Conservation (phyloP, 2,888 invertebrate genomes). For the Cephalotes varians region DNA sequence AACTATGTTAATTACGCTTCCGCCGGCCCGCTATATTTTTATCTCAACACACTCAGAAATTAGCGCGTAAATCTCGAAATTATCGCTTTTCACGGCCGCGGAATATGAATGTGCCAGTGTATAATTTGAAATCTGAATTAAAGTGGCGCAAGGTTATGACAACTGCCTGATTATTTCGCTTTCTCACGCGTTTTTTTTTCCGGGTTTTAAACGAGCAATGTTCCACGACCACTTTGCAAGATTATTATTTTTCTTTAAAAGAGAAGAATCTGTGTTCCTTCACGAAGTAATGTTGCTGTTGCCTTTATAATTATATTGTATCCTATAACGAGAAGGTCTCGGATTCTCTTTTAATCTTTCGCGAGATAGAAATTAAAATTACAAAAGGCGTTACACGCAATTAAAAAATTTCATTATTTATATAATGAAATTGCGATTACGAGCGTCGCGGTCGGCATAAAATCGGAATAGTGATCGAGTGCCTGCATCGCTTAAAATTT, state of each 20-base stretch:
- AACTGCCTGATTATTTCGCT: slow-evolving; percentile 14
- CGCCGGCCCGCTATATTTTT: slow-evolving; percentile 5
- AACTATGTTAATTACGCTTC: slow-evolving; percentile 41
- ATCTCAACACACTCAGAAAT: slow-evolving; percentile 20
- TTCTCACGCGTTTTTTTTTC: neutral
- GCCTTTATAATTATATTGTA: neutral
- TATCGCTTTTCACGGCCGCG: neutral
- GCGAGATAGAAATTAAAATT: neutral
- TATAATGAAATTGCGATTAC: neutral
- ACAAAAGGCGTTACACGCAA: neutral
- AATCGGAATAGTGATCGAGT: neutral
- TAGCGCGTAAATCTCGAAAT: slow-evolving; percentile 32
- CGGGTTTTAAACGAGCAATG: neutral
- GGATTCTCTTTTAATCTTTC: neutral
- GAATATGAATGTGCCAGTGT: neutral
- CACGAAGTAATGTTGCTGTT: neutral
- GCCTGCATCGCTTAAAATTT: slow-evolving; percentile 10
- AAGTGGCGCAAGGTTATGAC: neutral
- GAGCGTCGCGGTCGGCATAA: neutral
- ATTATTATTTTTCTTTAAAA: slow-evolving; percentile 8
- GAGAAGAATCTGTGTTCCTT: neutral
- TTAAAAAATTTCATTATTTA: neutral
- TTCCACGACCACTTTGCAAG: neutral
- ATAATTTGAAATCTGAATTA: slow-evolving; percentile 44
- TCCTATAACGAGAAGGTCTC: neutral